Evolutionary conservation across 2,888 invertebrate species (phyloP), one percentile per base, ranked within the genome.

Genomic region (Biston betularia): DNA sequence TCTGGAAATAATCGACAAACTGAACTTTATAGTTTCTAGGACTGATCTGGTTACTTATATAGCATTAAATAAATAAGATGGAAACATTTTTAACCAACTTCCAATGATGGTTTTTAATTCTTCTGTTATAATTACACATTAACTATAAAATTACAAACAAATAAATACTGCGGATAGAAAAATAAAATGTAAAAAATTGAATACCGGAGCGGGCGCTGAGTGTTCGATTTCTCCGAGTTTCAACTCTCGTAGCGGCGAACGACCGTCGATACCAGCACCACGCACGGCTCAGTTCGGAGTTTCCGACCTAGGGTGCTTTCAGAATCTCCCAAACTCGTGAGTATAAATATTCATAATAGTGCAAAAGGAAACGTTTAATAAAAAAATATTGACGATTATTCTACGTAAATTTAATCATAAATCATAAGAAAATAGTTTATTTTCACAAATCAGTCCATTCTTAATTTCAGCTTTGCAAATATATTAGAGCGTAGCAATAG

Each of bases 141-240:
- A 38, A 38, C 38, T 38, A 9, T 6, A 38, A 38, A 38, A 38
- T 38, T 1, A 38, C 38, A 4, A 38, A 38, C 9, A 38, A 9
- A 38, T 38, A 38, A 38, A 8, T 38, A 38, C 6, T 38, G 14
- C 8, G 1, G 33, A 42, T 12, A 40, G 40, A 49, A 62, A 24
- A 40, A 10, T 24, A 55, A 63, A 44, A 34, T 40, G 49, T 24
- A 24, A 24, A 24, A 56, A 63, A 57, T 0, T 49, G 12, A 56
- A 63, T 63, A 63, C 63, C 63, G 45, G 50, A 57, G 14, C 48
- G 15, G 14, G 53, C 44, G 49, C 33, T 9, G 44, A 11, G 14
- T 15, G 15, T 45, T n/a, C 11, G 40, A 40, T 53, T 15, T 40
- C 50, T 34, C 53, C 14, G 15, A 10, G 52, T 38, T 9, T 24